phyloP scores from a whole-genome alignment of 1,140 invertebrate species.

The Heliothis virescens region DNA sequence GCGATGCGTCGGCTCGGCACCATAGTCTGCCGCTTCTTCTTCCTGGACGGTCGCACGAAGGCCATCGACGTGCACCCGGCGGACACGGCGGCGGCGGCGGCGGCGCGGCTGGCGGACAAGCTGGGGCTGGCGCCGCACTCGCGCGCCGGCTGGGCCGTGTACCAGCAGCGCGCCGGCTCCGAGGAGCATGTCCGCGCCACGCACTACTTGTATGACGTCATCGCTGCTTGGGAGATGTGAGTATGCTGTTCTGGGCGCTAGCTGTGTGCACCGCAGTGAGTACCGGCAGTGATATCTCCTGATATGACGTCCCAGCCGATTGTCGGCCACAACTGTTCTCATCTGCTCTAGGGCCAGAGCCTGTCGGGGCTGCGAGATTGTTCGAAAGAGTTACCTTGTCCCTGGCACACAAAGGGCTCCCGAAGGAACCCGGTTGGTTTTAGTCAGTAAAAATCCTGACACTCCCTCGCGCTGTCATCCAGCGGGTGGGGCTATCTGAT shows the following conservation, averaged over 20 bases:
- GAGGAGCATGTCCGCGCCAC: conserved; percentile 97
- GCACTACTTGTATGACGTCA: conserved; percentile 97
- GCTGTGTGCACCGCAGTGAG: no score
- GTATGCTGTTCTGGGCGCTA: conserved; percentile 28
- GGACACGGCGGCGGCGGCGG: conserved; percentile 96
- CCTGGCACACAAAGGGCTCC: no score
- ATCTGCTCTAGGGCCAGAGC: no score
- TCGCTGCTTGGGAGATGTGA: conserved; percentile 92
- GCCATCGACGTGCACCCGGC: conserved; percentile 98
- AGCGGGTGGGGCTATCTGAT: no score
- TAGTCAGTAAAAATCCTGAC: no score
- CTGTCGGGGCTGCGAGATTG: no score
- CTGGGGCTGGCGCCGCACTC: conserved; percentile 90
- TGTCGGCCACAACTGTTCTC: no score
- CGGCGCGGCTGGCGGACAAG: conserved; percentile 95
- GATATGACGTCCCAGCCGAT: no score
- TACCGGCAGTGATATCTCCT: no score
- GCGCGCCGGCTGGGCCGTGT: conserved; percentile 97
- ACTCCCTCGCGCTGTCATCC: no score
- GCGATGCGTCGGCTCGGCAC: conserved; percentile 96
- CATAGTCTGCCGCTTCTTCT: conserved; percentile 97
- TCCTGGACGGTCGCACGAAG: conserved; percentile 97
- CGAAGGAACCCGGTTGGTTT: no score
- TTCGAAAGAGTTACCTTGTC: no score
- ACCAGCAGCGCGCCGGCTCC: conserved; percentile 93